These are phyloP conservation scores for Mastomys natalensis DNA, from an alignment of 2,113 vertebrate species.

Conservation along the genomic window DNA sequence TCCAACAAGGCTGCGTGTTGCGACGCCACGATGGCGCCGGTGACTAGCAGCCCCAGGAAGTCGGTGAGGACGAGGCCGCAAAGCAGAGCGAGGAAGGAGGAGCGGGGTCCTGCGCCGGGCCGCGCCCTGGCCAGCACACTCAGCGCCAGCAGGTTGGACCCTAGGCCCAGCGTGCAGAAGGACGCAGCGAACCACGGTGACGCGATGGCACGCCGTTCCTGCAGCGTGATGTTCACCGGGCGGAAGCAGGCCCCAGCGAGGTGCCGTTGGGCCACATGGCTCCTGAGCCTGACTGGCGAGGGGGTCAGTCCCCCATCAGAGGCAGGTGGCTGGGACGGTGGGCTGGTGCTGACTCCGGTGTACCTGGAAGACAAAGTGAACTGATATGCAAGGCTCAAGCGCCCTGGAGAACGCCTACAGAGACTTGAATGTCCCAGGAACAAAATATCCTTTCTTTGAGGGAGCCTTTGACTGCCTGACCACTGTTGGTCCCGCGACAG, in stretches of 20 bases:
- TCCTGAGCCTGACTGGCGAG: rapidly evolving
- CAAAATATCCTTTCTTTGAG: background rate
- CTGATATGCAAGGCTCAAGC: background rate
- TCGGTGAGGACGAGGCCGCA: slow-evolving; percentile 95
- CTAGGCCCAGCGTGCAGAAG: slow-evolving; percentile 91
- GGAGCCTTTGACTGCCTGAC: background rate
- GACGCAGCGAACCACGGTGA: slow-evolving; percentile 89
- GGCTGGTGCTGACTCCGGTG: rapidly evolving
- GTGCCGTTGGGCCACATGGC: slow-evolving; percentile 69
- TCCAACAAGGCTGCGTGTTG: slow-evolving; percentile 89
- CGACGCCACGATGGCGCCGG: slow-evolving; percentile 91
- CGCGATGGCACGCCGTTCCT: slow-evolving; percentile 73
- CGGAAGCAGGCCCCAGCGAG: slow-evolving; percentile 76
- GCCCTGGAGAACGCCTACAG: background rate
- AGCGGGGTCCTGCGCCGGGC: slow-evolving; percentile 86
- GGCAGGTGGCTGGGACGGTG: too few species aligned
- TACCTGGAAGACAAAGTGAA: background rate
- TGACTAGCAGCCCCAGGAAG: slow-evolving; percentile 95
- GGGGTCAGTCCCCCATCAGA: slow-evolving; percentile 38
- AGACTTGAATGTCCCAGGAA: background rate
- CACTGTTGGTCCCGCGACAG: too few species aligned
- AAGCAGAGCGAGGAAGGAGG: slow-evolving; percentile 95
- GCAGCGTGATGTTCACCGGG: background rate
- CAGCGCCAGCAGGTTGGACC: slow-evolving; percentile 95
- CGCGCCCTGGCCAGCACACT: slow-evolving; percentile 89